Percentiles rank a stretch among this genome's conserved stretches.
These are phyloP conservation scores for Falco punctatus DNA, from an alignment of 2,113 vertebrate species.

Conservation along the genomic window DNA sequence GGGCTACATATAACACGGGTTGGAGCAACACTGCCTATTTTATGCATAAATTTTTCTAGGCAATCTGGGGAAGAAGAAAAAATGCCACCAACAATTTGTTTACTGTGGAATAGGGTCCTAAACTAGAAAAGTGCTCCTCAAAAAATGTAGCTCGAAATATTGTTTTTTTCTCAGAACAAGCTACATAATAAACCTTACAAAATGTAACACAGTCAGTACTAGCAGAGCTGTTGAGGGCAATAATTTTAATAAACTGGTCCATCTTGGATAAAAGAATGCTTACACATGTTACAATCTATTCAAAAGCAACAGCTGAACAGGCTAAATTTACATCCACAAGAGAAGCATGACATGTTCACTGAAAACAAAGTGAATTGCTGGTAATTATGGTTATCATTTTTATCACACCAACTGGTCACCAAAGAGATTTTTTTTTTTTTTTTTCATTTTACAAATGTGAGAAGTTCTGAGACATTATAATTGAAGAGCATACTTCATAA, in stretches of 20 bases:
- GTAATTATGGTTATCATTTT: constrained; percentile 1
- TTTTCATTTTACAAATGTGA: not conserved
- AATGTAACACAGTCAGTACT: constrained; percentile 10
- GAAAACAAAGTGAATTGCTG: constrained; percentile 4
- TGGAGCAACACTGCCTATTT: constrained; percentile 38
- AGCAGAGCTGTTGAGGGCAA: not conserved
- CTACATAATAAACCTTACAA: constrained; percentile 15
- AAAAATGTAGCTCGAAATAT: constrained; percentile 19
- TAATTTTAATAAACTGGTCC: constrained; percentile 14
- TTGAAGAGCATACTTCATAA: constrained; percentile 28
- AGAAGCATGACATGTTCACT: constrained; percentile 19
- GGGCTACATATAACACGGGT: constrained; percentile 33
- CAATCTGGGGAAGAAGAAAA: constrained; percentile 7
- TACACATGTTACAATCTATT: constrained; percentile 27
- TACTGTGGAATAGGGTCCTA: not conserved
- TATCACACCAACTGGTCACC: constrained; percentile 9
- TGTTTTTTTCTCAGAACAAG: constrained; percentile 5
- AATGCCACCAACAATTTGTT: constrained; percentile 21
- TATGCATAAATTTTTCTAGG: constrained; percentile 38
- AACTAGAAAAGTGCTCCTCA: constrained; percentile 30
- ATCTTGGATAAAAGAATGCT: not conserved
- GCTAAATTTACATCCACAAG: constrained; percentile 37
- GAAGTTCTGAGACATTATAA: not conserved
- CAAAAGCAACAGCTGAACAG: constrained; percentile 47
- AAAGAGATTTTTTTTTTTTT: not conserved